A percentile compares a stretch with the other conserved stretches of the same genome.
Evolutionary conservation across 2,888 invertebrate species (phyloP).

Genomic region (Meloe dianella): DNA sequence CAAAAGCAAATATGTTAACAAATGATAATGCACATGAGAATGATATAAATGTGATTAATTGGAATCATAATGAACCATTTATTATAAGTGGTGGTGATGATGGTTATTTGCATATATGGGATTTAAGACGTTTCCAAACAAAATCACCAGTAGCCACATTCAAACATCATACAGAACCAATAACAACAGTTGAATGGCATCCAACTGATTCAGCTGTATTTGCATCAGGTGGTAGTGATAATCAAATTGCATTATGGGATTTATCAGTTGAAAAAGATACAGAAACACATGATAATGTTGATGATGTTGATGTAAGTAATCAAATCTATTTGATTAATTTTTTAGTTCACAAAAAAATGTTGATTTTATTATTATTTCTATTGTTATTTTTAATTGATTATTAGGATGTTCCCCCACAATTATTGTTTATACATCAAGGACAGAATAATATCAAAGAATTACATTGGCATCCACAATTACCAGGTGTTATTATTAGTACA

Average conservation of each 20-base stretch:
- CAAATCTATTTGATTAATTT: no score
- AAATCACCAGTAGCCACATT: conserved; percentile 88
- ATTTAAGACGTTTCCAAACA: conserved; percentile 82
- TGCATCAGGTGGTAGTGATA: conserved; percentile 91
- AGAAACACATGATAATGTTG: conserved; percentile 59
- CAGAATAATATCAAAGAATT: conserved; percentile 97
- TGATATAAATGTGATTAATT: conserved; percentile 97
- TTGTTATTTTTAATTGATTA: no score
- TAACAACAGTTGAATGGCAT: conserved; percentile 98
- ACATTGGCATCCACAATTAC: conserved; percentile 97
- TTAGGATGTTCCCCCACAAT: conserved; percentile 88
- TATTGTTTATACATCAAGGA: conserved; percentile 97
- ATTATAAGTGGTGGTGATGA: conserved; percentile 96
- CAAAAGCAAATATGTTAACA: conserved; percentile 90
- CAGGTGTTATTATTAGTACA: conserved; percentile 92
- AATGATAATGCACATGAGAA: conserved; percentile 83
- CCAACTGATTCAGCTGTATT: conserved; percentile 91
- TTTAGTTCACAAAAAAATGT: no score
- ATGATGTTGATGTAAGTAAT: conserved; percentile 62
- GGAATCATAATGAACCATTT: conserved; percentile 92
- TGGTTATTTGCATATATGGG: conserved; percentile 94
- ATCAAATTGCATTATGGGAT: conserved; percentile 98
- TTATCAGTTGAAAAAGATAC: conserved; percentile 86
- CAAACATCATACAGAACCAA: conserved; percentile 91
- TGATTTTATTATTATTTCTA: no score